Evolutionary conservation across 2,113 vertebrate species (phyloP).

Genomic region (Odobenus rosmarus): DNA sequence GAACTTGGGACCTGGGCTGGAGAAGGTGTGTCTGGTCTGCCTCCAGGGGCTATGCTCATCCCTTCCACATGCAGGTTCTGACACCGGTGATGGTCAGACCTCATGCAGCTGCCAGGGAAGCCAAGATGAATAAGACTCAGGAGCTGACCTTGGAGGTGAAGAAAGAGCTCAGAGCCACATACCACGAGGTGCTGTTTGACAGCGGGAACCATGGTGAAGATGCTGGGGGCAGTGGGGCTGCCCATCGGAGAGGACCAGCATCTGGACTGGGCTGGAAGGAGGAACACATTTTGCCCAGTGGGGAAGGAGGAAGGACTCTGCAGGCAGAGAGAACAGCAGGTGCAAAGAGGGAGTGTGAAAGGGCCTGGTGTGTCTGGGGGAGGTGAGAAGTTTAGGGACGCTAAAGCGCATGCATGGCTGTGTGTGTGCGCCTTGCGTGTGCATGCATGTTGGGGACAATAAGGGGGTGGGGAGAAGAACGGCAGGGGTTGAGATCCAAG

Average conservation of each 20-base stretch:
- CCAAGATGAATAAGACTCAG: neutral
- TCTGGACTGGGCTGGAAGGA: neutral
- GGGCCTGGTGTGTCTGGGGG: constrained; percentile 45
- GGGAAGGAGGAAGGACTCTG: neutral
- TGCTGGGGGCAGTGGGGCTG: neutral
- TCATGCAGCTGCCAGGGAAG: neutral
- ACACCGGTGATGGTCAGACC: neutral
- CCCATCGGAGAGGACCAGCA: neutral
- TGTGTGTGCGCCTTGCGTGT: neutral
- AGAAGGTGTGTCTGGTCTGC: neutral
- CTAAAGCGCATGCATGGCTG: neutral
- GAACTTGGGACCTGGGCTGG: neutral
- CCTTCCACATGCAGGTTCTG: neutral
- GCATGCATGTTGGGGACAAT: neutral
- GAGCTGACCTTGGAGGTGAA: neutral
- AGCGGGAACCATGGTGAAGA: neutral
- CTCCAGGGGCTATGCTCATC: neutral
- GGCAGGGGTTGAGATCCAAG: constrained; percentile 14
- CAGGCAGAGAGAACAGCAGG: constrained; percentile 63
- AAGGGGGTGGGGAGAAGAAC: neutral
- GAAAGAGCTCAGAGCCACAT: neutral
- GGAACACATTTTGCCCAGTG: neutral
- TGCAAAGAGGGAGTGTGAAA: constrained; percentile 57
- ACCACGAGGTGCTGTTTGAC: neutral
- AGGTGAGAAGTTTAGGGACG: constrained; percentile 47